phyloP scores from a whole-genome alignment of 2,888 invertebrate genomes.

The Pegoplata infirma region DNA sequence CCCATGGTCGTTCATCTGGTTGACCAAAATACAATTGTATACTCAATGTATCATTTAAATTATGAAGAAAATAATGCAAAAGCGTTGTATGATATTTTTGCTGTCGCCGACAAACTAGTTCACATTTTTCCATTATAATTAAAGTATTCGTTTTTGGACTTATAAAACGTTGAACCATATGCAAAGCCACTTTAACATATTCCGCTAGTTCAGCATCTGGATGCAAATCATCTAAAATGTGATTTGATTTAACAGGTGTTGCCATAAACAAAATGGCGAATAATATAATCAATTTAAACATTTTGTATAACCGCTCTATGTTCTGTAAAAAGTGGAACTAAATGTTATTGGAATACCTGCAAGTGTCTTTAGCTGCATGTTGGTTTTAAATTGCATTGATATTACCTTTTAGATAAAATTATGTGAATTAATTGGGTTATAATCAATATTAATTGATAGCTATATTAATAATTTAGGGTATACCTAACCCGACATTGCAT shows the following conservation, averaged over 20 bases:
- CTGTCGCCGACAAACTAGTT: not conserved
- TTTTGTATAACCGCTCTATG: not conserved
- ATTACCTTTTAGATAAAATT: not conserved
- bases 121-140: constrained; percentile 65
- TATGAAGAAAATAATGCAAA: constrained; percentile 63
- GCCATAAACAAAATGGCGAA: too few relatives aligned
- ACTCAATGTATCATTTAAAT: constrained; percentile 59
- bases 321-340: not conserved
- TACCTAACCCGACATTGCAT: too few relatives aligned
- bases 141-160: constrained; percentile 65
- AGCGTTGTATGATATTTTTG: constrained; percentile 63
- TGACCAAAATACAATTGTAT: constrained; percentile 65
- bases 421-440: constrained; percentile 2
- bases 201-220: not conserved
- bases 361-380: too few relatives aligned
- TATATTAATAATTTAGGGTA: too few relatives aligned
- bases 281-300: not conserved
- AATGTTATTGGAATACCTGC: not conserved
- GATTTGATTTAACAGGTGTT: not conserved
- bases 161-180: constrained; percentile 66
- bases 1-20: constrained; percentile 62
- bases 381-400: not conserved
- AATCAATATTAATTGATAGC: constrained; percentile 1
- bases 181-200: constrained; percentile 53
- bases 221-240: not conserved